phyloP scores from a whole-genome alignment of 2,888 invertebrate species.

The Leucophora obtusa region DNA sequence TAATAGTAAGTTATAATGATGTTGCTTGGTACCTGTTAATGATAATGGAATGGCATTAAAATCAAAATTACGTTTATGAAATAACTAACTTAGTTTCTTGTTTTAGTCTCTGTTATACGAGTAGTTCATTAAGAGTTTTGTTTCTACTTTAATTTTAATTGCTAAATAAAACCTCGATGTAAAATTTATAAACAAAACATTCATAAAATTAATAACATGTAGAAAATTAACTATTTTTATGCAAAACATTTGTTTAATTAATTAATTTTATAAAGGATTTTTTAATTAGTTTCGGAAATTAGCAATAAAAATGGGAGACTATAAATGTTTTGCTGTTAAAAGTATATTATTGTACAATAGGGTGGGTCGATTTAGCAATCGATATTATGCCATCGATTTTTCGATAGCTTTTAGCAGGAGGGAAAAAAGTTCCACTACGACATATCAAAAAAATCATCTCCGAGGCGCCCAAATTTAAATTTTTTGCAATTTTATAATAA shows the following conservation, averaged over 20 bases:
- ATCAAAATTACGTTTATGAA: constrained; percentile 14
- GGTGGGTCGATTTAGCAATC: no score
- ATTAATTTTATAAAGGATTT: background rate
- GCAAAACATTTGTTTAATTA: background rate
- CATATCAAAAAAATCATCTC: no score
- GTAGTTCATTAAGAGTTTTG: background rate
- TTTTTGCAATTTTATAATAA: no score
- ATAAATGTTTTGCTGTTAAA: background rate
- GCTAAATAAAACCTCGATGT: background rate
- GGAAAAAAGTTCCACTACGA: no score
- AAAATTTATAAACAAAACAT: background rate
- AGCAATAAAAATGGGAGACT: background rate
- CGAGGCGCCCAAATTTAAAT: no score
- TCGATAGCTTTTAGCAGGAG: no score
- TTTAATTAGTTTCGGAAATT: background rate
- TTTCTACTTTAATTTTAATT: background rate
- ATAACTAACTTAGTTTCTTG: constrained; percentile 7
- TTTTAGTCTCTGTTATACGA: background rate
- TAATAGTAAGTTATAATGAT: constrained; percentile 15
- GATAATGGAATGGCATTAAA: constrained; percentile 9
- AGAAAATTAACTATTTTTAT: background rate
- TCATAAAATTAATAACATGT: background rate
- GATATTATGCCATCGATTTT: no score
- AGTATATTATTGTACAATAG: no score
- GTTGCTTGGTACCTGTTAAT: constrained; percentile 18